Base-by-base conservation (phyloP, 2,113 vertebrate genomes). In the Calidris pygmaea region DNA sequence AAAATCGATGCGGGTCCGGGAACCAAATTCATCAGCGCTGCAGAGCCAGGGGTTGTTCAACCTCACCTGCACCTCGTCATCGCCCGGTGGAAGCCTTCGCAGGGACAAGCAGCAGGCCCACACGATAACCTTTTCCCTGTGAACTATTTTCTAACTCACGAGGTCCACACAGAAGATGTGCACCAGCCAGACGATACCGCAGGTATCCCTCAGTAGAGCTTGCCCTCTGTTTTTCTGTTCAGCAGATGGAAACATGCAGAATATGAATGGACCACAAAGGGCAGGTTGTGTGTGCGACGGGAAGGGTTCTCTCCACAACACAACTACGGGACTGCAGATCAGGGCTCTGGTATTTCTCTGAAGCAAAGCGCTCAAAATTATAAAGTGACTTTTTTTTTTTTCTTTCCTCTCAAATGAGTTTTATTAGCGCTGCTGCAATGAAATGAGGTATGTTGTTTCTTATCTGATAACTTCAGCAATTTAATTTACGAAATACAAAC, bases 401-500 rank as follows among this genome's bases (percentile, higher is more conserved):
- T 10, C 27, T 24, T 3, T 14, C 1, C 29, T 4, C 65, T 32
- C 66, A 43, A 59, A 92, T 8, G 56, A 10, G 48, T 91, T 85
- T 80, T 73, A 83, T 87, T 79, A 95, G 89, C 34, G 16, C 39
- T 17, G 80, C 78, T 79, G 82, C 67, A 65, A 72, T 45, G 74
- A 52, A 95, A 71, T 34, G 50, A 87, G 83, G 58, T 81, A 50
- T 68, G 89, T 53, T 87, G 83, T 58, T 92, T 52, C 90, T 77
- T 93, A 93, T 87, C 71, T 85, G 62, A 83, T 96, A 66, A 68
- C 65, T 85, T 92, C 32, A 91, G 90, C 95, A 83, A 93, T 95
- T 93, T 93, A 83, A 97, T 87, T 95, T 92, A 75, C 65, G 89
- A 94, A 94, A 93, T 90, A 95, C 92, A 96, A 98, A 94, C 97